A percentile compares a stretch with the other conserved stretches of the same genome.
Conservation (phyloP, 2,888 invertebrate genomes). For the Sphaerophoria rueppellii region DNA sequence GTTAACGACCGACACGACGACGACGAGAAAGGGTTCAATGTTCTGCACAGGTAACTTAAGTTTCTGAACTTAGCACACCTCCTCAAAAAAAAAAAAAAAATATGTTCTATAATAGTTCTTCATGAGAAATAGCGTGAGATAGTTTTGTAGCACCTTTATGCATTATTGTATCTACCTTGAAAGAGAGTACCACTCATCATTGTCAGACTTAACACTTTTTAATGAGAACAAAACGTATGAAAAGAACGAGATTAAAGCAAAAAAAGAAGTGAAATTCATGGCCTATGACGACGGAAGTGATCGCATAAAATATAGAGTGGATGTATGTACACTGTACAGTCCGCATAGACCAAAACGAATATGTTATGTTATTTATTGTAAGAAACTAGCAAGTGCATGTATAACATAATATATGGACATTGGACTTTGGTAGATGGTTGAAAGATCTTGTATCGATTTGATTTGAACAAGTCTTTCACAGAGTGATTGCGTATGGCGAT, state of each 20-base stretch:
- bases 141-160: slow-evolving; percentile 45
- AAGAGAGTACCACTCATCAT: slow-evolving; percentile 53
- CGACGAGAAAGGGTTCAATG: slow-evolving; percentile 51
- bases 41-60: slow-evolving; percentile 50
- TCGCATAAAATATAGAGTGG: slow-evolving; percentile 28
- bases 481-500: too few relatives aligned
- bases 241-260: neutral
- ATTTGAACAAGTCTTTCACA: too few relatives aligned
- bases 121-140: slow-evolving; percentile 64
- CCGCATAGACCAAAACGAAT: neutral
- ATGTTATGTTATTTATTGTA: neutral
- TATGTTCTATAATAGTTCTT: neutral
- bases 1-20: neutral
- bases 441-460: too few relatives aligned
- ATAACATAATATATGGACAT: too few relatives aligned
- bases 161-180: neutral
- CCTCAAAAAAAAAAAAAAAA: slow-evolving; percentile 19
- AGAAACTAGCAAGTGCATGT: too few relatives aligned
- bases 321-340: neutral
- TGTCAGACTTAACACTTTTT: slow-evolving; percentile 59
- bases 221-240: slow-evolving; percentile 58
- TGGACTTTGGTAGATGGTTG: too few relatives aligned
- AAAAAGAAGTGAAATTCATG: slow-evolving; percentile 22
- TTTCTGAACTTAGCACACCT: slow-evolving; percentile 62
- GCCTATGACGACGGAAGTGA: slow-evolving; percentile 48